Evolutionary conservation across 2,888 invertebrate genomes (phyloP).

Genomic region (Subacronicta megacephala): DNA sequence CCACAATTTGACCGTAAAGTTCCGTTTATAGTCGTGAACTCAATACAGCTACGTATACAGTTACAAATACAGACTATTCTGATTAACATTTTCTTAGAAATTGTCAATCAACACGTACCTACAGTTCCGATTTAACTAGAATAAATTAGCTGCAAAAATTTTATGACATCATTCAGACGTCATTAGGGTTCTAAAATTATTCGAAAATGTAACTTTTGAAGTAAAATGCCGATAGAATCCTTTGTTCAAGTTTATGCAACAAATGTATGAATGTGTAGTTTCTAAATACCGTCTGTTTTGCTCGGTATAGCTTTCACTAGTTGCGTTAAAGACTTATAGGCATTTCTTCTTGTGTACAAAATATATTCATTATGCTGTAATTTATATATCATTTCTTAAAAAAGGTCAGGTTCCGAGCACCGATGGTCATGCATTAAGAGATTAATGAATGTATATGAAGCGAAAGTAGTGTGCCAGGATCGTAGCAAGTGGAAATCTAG

Average conservation of each 20-base stretch:
- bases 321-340: slow-evolving; percentile 53
- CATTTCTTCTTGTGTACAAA: slow-evolving; percentile 20
- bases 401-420: too few relatives aligned
- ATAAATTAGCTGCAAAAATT: slow-evolving; percentile 38
- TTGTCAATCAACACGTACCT: slow-evolving; percentile 27
- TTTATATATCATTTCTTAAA: too few relatives aligned
- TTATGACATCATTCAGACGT: slow-evolving; percentile 30
- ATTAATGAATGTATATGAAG: too few relatives aligned
- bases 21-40: slow-evolving; percentile 32
- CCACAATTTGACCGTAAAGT: background rate
- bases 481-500: too few relatives aligned
- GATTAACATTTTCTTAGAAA: slow-evolving; percentile 32
- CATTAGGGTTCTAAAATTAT: slow-evolving; percentile 12
- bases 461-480: too few relatives aligned
- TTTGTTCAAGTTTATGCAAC: slow-evolving; percentile 52
- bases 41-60: slow-evolving; percentile 9
- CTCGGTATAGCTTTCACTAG: slow-evolving; percentile 47
- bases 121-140: slow-evolving; percentile 28
- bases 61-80: background rate
- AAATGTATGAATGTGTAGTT: slow-evolving; percentile 44
- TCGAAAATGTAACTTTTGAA: slow-evolving; percentile 1
- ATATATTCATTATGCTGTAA: too few relatives aligned
- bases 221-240: slow-evolving; percentile 20
- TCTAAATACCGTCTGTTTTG: slow-evolving; percentile 45
- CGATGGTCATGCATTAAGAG: too few relatives aligned